Percentiles rank a stretch among this genome's conserved stretches.
Evolutionary conservation across 2,888 invertebrate species (phyloP).

Genomic region (Oxytorus armatus): DNA sequence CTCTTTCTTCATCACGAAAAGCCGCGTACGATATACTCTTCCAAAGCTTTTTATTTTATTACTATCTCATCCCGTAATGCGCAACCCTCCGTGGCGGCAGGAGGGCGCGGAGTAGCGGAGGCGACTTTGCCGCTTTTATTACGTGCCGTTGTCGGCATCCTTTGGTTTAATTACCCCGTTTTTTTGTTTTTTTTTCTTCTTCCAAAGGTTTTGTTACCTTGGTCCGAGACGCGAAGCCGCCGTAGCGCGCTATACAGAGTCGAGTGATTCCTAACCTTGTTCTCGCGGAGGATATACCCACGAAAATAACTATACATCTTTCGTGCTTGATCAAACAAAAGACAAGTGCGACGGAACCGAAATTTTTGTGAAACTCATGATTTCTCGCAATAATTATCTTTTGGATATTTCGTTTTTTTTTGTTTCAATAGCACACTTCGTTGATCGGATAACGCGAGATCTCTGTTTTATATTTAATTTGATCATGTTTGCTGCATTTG

Average conservation of each 20-base stretch:
- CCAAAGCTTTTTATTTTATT: slow-evolving; percentile 81
- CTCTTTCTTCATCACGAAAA: slow-evolving; percentile 62
- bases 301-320: slow-evolving; percentile 37
- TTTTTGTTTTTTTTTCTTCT: slow-evolving; percentile 67
- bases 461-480: no score
- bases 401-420: no score
- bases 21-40: slow-evolving; percentile 65
- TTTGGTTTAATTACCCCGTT: slow-evolving; percentile 83
- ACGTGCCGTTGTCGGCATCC: slow-evolving; percentile 82
- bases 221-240: slow-evolving; percentile 63
- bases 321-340: slow-evolving; percentile 40
- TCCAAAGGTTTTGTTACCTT: slow-evolving; percentile 75
- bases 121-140: slow-evolving; percentile 81
- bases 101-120: no score
- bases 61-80: slow-evolving; percentile 80
- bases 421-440: no score
- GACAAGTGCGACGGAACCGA: slow-evolving; percentile 19
- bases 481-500: no score
- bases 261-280: slow-evolving; percentile 13
- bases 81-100: slow-evolving; percentile 76
- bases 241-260: neutral
- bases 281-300: neutral
- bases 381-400: no score
- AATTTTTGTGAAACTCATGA: slow-evolving; percentile 69
- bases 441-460: no score